Conservation (phyloP, 2,797 vertebrate species). For the Gallirallus australis region DNA sequence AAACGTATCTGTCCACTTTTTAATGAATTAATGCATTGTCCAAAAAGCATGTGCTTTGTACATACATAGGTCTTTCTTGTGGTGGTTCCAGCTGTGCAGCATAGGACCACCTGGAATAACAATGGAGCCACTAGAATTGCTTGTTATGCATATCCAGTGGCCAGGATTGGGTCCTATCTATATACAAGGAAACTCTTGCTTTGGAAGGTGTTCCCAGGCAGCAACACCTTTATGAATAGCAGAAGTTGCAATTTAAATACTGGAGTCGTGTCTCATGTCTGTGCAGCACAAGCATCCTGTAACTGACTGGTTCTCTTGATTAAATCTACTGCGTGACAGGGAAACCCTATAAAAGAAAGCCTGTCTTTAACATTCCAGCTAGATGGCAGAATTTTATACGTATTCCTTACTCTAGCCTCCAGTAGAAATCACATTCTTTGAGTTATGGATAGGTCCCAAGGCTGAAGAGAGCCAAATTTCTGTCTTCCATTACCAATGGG, state of each 20-base stretch:
- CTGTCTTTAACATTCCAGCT: slow-evolving; percentile 11
- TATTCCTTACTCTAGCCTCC: slow-evolving; percentile 35
- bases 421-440: slow-evolving; percentile 51
- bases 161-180: not conserved
- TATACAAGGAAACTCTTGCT: not conserved
- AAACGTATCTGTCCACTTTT: not conserved
- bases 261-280: not conserved
- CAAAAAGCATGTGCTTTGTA: not conserved
- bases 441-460: slow-evolving; percentile 29
- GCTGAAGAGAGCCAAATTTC: slow-evolving; percentile 20
- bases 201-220: not conserved
- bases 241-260: not conserved
- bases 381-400: not conserved
- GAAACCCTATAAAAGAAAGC: slow-evolving; percentile 32
- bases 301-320: slow-evolving; percentile 23
- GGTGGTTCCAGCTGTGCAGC: not conserved
- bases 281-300: not conserved
- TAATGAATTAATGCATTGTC: slow-evolving; percentile 14
- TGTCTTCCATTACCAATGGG: slow-evolving; percentile 25
- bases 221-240: not conserved
- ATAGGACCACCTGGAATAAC: slow-evolving; percentile 47
- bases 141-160: not conserved
- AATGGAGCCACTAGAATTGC: not conserved
- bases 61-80: not conserved
- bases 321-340: slow-evolving; percentile 22